These are phyloP conservation scores for Vanessa tameamea DNA, from an alignment of 1,140 invertebrate genomes.

Conservation along the genomic window DNA sequence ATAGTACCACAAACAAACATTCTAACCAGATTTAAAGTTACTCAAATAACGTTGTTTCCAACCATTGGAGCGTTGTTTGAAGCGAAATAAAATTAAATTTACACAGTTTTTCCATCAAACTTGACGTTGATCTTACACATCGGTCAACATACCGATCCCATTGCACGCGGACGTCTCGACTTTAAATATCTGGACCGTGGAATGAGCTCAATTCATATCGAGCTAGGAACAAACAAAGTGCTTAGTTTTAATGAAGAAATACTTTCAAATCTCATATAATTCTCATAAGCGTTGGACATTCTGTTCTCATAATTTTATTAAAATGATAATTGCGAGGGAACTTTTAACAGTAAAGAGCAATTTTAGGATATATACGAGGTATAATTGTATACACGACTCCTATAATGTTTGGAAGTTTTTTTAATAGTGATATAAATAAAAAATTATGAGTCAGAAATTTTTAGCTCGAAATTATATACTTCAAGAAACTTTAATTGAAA, in stretches of 20 bases:
- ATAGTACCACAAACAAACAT: not conserved
- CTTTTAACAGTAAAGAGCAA: not conserved
- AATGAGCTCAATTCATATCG: conserved; percentile 31
- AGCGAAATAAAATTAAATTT: conserved; percentile 39
- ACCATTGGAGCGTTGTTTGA: conserved; percentile 27
- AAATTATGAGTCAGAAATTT: not conserved
- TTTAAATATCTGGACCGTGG: conserved; percentile 19
- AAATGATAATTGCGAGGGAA: not conserved
- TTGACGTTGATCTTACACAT: conserved; percentile 27
- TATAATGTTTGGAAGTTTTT: not conserved
- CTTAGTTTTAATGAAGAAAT: conserved; percentile 45
- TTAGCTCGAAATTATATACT: not conserved
- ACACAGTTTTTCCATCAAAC: conserved; percentile 41
- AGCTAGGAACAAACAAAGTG: conserved; percentile 38
- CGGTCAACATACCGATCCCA: conserved; percentile 31
- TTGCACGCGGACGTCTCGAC: conserved; percentile 19
- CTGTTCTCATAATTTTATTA: not conserved
- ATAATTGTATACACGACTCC: not conserved
- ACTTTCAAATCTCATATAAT: conserved; percentile 6
- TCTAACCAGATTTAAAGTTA: conserved; percentile 11
- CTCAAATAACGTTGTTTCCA: conserved; percentile 13
- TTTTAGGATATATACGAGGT: not conserved
- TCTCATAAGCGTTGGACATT: conserved; percentile 6
- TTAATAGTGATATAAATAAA: not conserved
- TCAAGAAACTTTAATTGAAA: not conserved